These are phyloP conservation scores for Caenorhabditis sinica DNA, from an alignment of 2,888 invertebrate species.

Conservation along the genomic window DNA sequence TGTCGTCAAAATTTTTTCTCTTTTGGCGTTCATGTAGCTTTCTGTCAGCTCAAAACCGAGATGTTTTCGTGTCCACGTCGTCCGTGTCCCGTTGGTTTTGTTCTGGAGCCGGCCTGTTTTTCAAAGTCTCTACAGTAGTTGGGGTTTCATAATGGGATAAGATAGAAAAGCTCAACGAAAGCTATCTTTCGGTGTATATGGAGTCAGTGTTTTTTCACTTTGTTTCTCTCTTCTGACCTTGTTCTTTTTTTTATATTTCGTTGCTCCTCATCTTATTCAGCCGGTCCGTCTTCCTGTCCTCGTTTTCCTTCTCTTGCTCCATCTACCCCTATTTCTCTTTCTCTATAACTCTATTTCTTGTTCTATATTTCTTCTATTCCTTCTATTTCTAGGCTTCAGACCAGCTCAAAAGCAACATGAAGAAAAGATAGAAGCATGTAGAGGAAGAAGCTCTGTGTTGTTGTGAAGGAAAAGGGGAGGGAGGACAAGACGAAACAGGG, in stretches of 20 bases:
- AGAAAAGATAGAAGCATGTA: constrained; percentile 54
- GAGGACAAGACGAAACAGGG: constrained; percentile 59
- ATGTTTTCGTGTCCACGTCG: constrained; percentile 34
- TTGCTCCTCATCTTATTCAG: constrained; percentile 21
- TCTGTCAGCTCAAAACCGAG: constrained; percentile 30
- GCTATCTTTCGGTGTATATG: constrained; percentile 1
- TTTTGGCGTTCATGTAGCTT: constrained; percentile 25
- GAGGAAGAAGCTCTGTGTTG: constrained; percentile 39
- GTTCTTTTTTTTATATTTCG: constrained; percentile 39
- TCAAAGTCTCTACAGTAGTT: constrained; percentile 28
- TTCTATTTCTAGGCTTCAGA: constrained; percentile 36
- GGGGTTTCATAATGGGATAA: constrained; percentile 2
- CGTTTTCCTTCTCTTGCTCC: constrained; percentile 1
- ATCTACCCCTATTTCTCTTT: constrained; percentile 7
- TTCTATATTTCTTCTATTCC: constrained; percentile 32
- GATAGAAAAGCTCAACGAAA: not conserved
- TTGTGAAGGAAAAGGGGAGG: constrained; percentile 39
- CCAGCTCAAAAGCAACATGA: constrained; percentile 59
- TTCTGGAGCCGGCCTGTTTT: constrained; percentile 23
- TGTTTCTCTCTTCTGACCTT: constrained; percentile 35
- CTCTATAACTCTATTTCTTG: constrained; percentile 14
- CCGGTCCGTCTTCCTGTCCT: not conserved
- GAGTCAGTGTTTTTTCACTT: not conserved
- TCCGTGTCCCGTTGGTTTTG: not conserved
- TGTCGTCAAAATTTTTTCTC: constrained; percentile 24